phyloP scores from a whole-genome alignment of 2,113 vertebrate species.

The Onychostruthus taczanowskii region DNA sequence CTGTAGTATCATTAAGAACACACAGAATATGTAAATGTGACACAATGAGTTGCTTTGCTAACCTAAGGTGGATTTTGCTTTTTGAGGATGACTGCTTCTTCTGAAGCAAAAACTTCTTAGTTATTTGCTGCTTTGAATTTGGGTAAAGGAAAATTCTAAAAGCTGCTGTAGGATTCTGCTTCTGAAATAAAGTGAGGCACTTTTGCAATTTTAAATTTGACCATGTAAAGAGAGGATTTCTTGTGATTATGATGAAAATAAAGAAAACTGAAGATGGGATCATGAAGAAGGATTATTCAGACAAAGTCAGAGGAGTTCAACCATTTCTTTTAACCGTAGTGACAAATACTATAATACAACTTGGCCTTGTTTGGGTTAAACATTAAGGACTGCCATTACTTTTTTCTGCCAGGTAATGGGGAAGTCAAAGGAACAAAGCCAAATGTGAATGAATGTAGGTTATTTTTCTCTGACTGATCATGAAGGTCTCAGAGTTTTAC shows the following conservation, averaged over 20 bases:
- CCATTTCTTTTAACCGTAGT: background rate
- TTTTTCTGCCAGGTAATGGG: background rate
- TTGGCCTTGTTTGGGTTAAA: background rate
- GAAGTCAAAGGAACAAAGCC: background rate
- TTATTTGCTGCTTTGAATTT: background rate
- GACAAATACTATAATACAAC: background rate
- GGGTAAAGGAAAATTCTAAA: background rate
- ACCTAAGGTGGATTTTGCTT: background rate
- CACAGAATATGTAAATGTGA: background rate
- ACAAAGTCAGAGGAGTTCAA: background rate
- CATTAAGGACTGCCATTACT: background rate
- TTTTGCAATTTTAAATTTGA: background rate
- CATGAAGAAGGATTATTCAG: background rate
- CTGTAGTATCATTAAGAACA: background rate
- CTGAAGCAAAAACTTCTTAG: background rate
- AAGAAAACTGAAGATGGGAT: background rate
- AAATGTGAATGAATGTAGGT: background rate
- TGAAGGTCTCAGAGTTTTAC: background rate
- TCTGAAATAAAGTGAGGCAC: background rate
- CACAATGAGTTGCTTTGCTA: background rate
- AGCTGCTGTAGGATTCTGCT: background rate
- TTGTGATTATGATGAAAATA: background rate
- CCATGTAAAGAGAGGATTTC: background rate
- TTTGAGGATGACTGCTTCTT: background rate
- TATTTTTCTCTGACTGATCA: background rate